These are phyloP conservation scores for Tholera decimalis DNA, from an alignment of 2,888 invertebrate genomes.

Conservation along the genomic window DNA sequence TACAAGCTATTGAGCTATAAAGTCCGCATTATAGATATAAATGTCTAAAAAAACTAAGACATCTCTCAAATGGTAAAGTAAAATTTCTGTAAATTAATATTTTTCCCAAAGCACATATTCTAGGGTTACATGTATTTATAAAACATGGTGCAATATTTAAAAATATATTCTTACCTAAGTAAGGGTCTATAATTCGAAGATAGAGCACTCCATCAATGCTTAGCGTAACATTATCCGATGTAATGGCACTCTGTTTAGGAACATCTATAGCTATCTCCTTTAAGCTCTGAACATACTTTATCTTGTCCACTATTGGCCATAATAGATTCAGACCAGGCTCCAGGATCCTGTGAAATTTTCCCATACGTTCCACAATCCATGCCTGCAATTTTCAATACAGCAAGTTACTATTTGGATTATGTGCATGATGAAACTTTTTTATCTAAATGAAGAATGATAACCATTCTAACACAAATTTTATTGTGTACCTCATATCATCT, in stretches of 20 bases:
- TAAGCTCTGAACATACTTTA: slow-evolving; percentile 99
- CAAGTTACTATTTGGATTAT: neutral
- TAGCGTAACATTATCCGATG: slow-evolving; percentile 98
- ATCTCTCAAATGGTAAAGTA: too few relatives aligned
- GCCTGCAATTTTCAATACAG: slow-evolving; percentile 91
- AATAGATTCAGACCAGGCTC: slow-evolving; percentile 98
- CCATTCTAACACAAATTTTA: neutral
- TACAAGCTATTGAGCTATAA: too few relatives aligned
- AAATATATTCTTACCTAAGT: slow-evolving; percentile 91
- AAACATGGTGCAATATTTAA: neutral
- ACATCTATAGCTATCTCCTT: slow-evolving; percentile 99
- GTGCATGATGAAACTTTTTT: neutral
- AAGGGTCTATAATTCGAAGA: slow-evolving; percentile 98
- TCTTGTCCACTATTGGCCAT: slow-evolving; percentile 97
- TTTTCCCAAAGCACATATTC: neutral
- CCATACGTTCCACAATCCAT: slow-evolving; percentile 99
- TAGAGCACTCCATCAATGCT: slow-evolving; percentile 99
- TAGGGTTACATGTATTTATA: too few relatives aligned
- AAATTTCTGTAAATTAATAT: too few relatives aligned
- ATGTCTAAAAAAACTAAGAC: neutral
- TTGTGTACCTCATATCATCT: neutral
- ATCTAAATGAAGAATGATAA: too few relatives aligned
- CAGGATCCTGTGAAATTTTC: slow-evolving; percentile 97
- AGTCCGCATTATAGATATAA: too few relatives aligned
- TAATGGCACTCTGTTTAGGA: slow-evolving; percentile 99